A percentile compares a stretch with the other conserved stretches of the same genome.
Evolutionary conservation across 2,113 vertebrate genomes (phyloP).

Genomic region (Sapayoa aenigma): DNA sequence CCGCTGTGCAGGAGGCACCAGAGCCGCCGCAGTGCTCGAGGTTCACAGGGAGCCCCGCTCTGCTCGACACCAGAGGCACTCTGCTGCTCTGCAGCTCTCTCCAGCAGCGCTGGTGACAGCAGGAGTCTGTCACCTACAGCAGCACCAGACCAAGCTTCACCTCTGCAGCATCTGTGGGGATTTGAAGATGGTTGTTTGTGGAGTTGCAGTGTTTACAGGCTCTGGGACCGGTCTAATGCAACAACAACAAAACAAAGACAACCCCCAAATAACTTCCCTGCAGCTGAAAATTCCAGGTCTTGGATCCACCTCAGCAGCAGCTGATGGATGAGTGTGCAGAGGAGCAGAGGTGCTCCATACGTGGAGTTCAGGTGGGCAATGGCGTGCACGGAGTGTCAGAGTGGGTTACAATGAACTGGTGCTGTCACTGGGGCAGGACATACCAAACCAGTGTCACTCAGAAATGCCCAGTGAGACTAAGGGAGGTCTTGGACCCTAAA

Average conservation of each 20-base stretch:
- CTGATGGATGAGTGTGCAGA: fast-evolving
- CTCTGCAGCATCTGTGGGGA: not conserved
- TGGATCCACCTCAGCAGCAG: fast-evolving
- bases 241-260: not conserved
- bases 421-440: not conserved
- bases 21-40: fast-evolving
- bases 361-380: fast-evolving
- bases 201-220: not conserved
- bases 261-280: not conserved
- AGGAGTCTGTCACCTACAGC: not conserved
- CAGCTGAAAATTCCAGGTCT: not conserved
- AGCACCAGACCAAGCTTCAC: not conserved
- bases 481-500: not conserved
- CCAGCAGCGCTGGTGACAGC: not conserved
- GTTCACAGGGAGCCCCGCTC: not conserved
- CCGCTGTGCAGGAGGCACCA: not conserved
- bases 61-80: not conserved
- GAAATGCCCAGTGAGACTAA: not conserved
- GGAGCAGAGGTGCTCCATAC: fast-evolving
- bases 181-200: too few relatives aligned
- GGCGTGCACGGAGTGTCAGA: fast-evolving
- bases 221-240: not conserved
- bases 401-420: not conserved
- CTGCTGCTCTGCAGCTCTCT: not conserved
- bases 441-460: not conserved